Evolutionary conservation across 2,797 vertebrate genomes (phyloP).

Genomic region (Macrochelys suwanniensis): DNA sequence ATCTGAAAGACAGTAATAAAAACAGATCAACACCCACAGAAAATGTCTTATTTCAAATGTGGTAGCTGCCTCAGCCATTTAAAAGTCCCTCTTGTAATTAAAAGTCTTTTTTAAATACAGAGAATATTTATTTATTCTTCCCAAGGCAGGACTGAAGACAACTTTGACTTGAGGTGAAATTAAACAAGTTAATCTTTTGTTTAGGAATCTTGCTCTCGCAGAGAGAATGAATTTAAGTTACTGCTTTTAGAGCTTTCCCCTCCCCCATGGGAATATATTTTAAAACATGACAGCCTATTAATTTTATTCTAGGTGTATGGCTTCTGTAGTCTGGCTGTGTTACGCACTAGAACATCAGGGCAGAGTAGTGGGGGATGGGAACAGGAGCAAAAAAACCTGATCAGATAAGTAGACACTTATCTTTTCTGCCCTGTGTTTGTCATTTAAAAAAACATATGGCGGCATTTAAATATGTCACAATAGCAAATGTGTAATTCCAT

Average conservation of each 20-base stretch:
- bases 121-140: constrained; percentile 13
- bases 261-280: not conserved
- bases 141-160: not conserved
- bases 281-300: not conserved
- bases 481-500: not conserved
- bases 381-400: not conserved
- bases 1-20: not conserved
- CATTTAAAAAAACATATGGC: not conserved
- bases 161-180: not conserved
- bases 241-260: not conserved
- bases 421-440: not conserved
- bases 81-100: constrained; percentile 26
- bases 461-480: not conserved
- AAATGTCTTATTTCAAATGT: not conserved
- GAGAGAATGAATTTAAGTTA: not conserved
- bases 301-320: not conserved
- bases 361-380: not conserved
- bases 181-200: not conserved
- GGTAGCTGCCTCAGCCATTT: not conserved
- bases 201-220: not conserved
- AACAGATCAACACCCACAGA: not conserved
- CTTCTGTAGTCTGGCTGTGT: not conserved
- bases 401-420: not conserved
- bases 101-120: constrained; percentile 7
- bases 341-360: not conserved